Evolutionary conservation across 2,113 vertebrate species (phyloP).

Genomic region (Cynoglossus semilaevis): DNA sequence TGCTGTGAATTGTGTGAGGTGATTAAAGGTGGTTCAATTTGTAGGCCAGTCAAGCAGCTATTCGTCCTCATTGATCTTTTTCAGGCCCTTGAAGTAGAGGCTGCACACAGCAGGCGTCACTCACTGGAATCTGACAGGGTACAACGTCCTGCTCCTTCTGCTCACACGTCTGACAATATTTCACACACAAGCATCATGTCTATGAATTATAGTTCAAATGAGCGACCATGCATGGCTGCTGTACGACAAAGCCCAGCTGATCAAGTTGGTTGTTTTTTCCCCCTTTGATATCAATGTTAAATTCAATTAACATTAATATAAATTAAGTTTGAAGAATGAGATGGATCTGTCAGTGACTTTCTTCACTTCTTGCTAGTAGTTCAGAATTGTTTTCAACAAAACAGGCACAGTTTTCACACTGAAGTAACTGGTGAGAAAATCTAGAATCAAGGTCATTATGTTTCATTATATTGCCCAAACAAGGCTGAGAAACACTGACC

Average conservation of each 20-base stretch:
- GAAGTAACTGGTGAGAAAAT: too few relatives aligned
- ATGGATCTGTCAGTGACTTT: too few relatives aligned
- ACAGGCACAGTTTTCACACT: too few relatives aligned
- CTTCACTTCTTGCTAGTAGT: too few relatives aligned
- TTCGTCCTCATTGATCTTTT: constrained; percentile 65
- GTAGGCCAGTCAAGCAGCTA: constrained; percentile 59
- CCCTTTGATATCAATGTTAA: constrained; percentile 14
- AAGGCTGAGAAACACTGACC: too few relatives aligned
- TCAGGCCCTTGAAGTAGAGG: constrained; percentile 52
- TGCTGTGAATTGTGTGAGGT: constrained; percentile 60
- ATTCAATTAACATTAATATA: neutral
- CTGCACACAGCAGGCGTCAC: constrained; percentile 31
- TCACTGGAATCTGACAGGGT: constrained; percentile 36
- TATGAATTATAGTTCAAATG: constrained; percentile 22
- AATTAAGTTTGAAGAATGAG: neutral
- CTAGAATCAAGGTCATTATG: too few relatives aligned
- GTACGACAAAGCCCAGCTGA: constrained; percentile 13
- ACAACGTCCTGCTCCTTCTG: neutral
- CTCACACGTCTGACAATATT: constrained; percentile 21
- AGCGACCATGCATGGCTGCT: constrained; percentile 16
- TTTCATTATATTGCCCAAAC: too few relatives aligned
- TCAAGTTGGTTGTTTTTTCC: constrained; percentile 12
- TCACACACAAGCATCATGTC: constrained; percentile 10
- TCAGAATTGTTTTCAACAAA: too few relatives aligned
- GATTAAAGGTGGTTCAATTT: constrained; percentile 71